These are phyloP conservation scores for Drosophila obscura DNA, from an alignment of 1,140 invertebrate species.

Conservation along the genomic window DNA sequence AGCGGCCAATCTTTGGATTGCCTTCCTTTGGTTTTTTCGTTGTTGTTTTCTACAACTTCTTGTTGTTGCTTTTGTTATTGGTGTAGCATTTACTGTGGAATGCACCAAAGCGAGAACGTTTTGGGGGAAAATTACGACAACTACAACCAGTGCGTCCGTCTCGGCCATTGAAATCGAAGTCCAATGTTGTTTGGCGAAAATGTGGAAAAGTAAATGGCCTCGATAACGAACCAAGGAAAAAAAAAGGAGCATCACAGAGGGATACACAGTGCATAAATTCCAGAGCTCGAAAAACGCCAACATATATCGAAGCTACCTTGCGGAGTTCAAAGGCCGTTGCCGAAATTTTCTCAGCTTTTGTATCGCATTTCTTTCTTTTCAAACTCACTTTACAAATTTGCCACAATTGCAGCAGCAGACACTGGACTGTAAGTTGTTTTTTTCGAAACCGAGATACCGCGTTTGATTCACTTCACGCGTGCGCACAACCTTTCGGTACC, in stretches of 20 bases:
- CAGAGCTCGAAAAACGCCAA: slow-evolving; percentile 43
- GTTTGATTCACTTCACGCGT: slow-evolving; percentile 5
- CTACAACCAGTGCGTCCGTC: slow-evolving; percentile 21
- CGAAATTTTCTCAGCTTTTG: slow-evolving; percentile 35
- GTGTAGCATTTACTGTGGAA: slow-evolving; percentile 79
- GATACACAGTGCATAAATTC: slow-evolving; percentile 29
- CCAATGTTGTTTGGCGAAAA: slow-evolving; percentile 61
- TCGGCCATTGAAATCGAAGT: slow-evolving; percentile 48
- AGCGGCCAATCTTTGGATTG: slow-evolving; percentile 73
- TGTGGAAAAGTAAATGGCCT: slow-evolving; percentile 72
- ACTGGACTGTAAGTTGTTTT: not conserved
- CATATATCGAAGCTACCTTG: slow-evolving; percentile 56
- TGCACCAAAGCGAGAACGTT: slow-evolving; percentile 81
- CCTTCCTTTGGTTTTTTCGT: slow-evolving; percentile 64
- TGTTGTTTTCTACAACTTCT: slow-evolving; percentile 33
- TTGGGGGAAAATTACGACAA: slow-evolving; percentile 69
- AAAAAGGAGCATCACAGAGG: slow-evolving; percentile 21
- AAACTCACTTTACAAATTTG: slow-evolving; percentile 27
- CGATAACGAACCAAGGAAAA: slow-evolving; percentile 32
- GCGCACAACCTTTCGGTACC: too few species aligned
- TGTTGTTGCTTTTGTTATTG: slow-evolving; percentile 70
- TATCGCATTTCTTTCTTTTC: slow-evolving; percentile 29
- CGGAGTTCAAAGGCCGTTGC: slow-evolving; percentile 64
- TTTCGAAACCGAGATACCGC: too few species aligned
- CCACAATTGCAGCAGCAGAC: slow-evolving; percentile 12